Base-by-base conservation (phyloP, 2,797 vertebrate species). In the Esox lucius region DNA sequence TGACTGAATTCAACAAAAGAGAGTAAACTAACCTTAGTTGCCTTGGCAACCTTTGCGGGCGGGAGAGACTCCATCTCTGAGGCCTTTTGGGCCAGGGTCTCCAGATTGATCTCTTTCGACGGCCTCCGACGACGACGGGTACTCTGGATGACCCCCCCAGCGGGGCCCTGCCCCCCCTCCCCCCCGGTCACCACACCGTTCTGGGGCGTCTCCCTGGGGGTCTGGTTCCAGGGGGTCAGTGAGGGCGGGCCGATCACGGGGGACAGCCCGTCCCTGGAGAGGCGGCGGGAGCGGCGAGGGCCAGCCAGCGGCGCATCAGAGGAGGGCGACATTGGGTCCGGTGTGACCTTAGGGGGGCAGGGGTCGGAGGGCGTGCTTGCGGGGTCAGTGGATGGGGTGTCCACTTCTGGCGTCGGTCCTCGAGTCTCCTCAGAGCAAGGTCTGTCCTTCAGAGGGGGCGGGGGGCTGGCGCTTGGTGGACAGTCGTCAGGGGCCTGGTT, bases 61-160 rank as follows among this genome's bases (percentile, higher is more conserved):
- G 91, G 95, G 78, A 96, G 89, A 0, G 93, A 96, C 85, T 96
- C 95, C 93, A 96, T 93, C 80, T 97, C 95, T 24, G 95, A 95
- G 0, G 96, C 96, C 87, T 97, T 96, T 80, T 96, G 95, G 16
- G 96, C 96, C 78, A 98, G 85, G 75, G 96, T 98, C 83, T 97
- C 93, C 91, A 98, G 79, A 83, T 98, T 98, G 82, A 96, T 96
- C 89, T 98, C 96, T 86, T 97, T 96, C 16, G 96, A 98, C 0
- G 92, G 93, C 79, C 95, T 93, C n/a, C 95, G 91, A 28, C 91
- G 92, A 83, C 96, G 87, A 1, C 93, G 89, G 0, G 93, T 95
- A 80, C 93, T 94, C 89, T 97, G 96, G 83, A 97, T 97, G 71
- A 97, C 95, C 8, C 96, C 96, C 93, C 86, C 89, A 74, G 95